These are phyloP conservation scores for Anser brachyrhynchus DNA, from an alignment of 2,113 vertebrate species.

Conservation along the genomic window DNA sequence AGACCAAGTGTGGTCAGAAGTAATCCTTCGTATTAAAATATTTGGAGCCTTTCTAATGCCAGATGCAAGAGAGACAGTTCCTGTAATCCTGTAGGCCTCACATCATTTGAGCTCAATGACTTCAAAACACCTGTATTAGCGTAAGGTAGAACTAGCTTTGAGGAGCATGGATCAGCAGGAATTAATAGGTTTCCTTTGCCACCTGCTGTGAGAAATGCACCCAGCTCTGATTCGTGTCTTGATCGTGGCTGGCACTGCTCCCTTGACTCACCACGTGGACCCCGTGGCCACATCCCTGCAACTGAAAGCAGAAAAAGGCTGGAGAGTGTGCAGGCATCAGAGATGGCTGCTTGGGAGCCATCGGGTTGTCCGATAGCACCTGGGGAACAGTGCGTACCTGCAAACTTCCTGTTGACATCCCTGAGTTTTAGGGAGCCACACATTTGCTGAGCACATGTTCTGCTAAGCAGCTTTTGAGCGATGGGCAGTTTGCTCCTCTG, in stretches of 20 bases:
- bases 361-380: no score
- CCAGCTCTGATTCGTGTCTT: neutral
- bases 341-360: neutral
- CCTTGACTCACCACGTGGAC: neutral
- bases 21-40: conserved; percentile 9
- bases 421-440: neutral
- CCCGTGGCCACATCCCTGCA: no score
- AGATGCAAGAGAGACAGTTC: neutral
- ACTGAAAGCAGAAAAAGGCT: no score
- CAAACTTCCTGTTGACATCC: neutral
- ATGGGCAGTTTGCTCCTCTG: neutral
- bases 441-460: neutral
- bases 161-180: neutral
- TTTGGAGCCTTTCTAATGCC: neutral
- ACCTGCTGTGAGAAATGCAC: neutral
- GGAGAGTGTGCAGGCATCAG: no score
- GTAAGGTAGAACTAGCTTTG: neutral
- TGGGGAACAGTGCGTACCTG: neutral
- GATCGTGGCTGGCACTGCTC: neutral
- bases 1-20: neutral
- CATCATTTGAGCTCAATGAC: neutral
- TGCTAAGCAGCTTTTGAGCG: neutral
- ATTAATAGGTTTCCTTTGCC: neutral
- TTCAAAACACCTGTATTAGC: neutral
- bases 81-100: neutral